Conservation (phyloP, 2,113 vertebrate species). For the Nothoprocta pentlandii region DNA sequence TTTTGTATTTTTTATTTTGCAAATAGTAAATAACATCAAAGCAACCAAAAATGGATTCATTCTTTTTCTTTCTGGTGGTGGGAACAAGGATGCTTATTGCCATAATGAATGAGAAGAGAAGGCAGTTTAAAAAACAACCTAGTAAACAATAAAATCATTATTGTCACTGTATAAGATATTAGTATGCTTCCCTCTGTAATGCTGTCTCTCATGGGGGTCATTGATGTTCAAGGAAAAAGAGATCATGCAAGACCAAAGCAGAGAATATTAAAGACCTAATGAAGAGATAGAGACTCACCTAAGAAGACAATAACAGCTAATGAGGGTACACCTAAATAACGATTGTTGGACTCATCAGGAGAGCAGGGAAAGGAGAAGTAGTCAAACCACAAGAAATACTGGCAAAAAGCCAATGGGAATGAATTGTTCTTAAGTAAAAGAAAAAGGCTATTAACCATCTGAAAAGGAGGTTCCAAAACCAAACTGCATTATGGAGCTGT, state of each 20-base stretch:
- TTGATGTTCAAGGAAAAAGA: neutral
- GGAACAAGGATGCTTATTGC: neutral
- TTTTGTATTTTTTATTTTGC: neutral
- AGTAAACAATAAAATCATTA: neutral
- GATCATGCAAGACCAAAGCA: neutral
- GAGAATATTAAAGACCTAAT: neutral
- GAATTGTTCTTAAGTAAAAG: neutral
- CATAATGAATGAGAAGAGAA: neutral
- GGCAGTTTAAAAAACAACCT: neutral
- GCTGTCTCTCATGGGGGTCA: neutral
- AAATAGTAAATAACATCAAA: neutral
- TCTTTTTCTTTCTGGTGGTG: neutral
- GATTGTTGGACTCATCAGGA: neutral
- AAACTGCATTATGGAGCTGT: neutral
- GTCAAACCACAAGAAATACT: neutral
- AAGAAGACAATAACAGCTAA: neutral
- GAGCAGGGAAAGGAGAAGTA: neutral
- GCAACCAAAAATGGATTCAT: neutral
- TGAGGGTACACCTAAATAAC: neutral
- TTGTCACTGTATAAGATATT: neutral
- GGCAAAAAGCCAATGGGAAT: neutral
- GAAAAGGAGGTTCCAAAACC: neutral
- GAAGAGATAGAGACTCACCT: neutral
- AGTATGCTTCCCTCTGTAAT: neutral
- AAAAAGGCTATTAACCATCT: neutral